Conservation (phyloP, 2,888 invertebrate species). For the Mellilla xanthometata region DNA sequence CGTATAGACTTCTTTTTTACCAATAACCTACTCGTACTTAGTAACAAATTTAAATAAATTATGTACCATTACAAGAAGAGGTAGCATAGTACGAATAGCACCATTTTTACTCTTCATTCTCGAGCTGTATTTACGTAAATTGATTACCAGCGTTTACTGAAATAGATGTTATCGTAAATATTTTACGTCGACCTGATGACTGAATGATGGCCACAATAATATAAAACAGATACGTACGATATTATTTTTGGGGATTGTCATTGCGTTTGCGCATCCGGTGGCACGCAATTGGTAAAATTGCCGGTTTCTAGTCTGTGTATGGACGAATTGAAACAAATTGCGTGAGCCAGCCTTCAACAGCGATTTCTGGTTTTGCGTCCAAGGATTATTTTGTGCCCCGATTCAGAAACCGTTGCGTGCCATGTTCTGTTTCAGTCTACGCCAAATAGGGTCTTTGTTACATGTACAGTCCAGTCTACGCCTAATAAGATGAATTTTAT, state of each 20-base stretch:
- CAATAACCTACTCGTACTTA: no score
- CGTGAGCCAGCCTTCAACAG: slow-evolving; percentile 18
- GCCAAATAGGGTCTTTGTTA: no score
- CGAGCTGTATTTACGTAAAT: not conserved
- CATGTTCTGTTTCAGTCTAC: no score
- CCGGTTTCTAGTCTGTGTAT: slow-evolving; percentile 38
- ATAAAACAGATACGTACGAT: slow-evolving; percentile 15
- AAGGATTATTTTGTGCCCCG: slow-evolving; percentile 6
- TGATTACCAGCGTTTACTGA: not conserved
- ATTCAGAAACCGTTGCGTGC: slow-evolving; percentile 1
- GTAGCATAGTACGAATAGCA: no score
- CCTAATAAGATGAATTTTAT: no score
- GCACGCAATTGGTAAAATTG: slow-evolving; percentile 43
- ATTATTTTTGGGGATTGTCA: slow-evolving; percentile 37
- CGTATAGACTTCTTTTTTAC: no score
- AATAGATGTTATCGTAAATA: slow-evolving; percentile 16
- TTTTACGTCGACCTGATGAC: slow-evolving; percentile 4
- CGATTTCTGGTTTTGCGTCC: slow-evolving; percentile 14
- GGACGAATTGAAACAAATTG: slow-evolving; percentile 4
- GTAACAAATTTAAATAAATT: no score
- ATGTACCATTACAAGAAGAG: no score
- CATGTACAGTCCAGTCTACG: no score
- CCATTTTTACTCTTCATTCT: no score
- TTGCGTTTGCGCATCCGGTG: slow-evolving; percentile 43
- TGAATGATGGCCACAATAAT: slow-evolving; percentile 12